Evolutionary conservation across 1,140 invertebrate species (phyloP).

Genomic region (Orius insidiosus): DNA sequence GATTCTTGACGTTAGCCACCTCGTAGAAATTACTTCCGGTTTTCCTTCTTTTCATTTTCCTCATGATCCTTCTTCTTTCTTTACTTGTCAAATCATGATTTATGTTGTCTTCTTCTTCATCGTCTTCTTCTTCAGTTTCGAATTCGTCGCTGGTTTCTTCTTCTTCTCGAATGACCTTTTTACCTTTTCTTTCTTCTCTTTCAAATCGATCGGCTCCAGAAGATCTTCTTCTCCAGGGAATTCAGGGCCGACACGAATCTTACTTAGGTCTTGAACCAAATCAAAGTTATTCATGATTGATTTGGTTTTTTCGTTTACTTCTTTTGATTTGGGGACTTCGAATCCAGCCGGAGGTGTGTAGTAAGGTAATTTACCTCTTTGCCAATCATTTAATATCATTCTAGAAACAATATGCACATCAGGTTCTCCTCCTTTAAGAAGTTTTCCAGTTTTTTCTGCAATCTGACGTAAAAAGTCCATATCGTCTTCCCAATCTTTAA

Average conservation of each 20-base stretch:
- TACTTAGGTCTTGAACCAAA: slow-evolving; percentile 59
- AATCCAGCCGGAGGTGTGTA: slow-evolving; percentile 72
- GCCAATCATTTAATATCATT: slow-evolving; percentile 98
- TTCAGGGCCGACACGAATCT: slow-evolving; percentile 55
- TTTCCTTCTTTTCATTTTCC: slow-evolving; percentile 61
- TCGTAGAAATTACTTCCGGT: slow-evolving; percentile 88
- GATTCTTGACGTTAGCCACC: slow-evolving; percentile 82
- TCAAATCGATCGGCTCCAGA: slow-evolving; percentile 21
- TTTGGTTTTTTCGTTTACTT: slow-evolving; percentile 11
- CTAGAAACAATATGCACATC: slow-evolving; percentile 74
- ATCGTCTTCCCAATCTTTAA: slow-evolving; percentile 56
- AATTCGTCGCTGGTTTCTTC: slow-evolving; percentile 19
- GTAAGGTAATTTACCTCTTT: slow-evolving; percentile 90
- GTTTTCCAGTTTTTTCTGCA: slow-evolving; percentile 67
- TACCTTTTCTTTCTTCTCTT: slow-evolving; percentile 22
- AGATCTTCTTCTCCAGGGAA: slow-evolving; percentile 48
- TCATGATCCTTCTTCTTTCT: slow-evolving; percentile 53
- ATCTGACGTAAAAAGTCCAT: slow-evolving; percentile 88
- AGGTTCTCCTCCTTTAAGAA: slow-evolving; percentile 91
- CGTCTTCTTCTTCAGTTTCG: slow-evolving; percentile 23
- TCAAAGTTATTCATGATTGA: slow-evolving; percentile 24
- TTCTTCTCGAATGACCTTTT: slow-evolving; percentile 21
- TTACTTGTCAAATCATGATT: slow-evolving; percentile 44
- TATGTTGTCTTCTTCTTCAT: slow-evolving; percentile 26
- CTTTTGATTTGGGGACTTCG: slow-evolving; percentile 33